Evolutionary conservation across 2,888 invertebrate species (phyloP), one percentile per base, ranked within the genome.

Genomic region (Drosophila meridiana): DNA sequence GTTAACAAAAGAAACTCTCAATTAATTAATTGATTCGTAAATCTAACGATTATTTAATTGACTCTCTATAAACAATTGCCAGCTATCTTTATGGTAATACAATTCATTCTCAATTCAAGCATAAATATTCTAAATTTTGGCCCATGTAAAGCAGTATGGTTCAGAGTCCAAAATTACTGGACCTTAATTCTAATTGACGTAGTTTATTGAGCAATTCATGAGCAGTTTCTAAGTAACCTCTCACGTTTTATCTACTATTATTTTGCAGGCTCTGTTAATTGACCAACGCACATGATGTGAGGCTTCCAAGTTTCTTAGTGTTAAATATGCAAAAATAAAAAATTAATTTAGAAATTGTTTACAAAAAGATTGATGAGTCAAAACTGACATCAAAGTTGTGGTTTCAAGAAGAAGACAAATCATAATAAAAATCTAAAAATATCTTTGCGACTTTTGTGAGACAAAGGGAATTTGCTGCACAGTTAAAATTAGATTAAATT

Each of bases 191-290:
- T 64, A 83, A 86, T 83, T 73, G 87, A 83, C 83, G 83, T 80
- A 68, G 70, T 77, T 87, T 87, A 81, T 83, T 72, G 70, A 64
- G 60, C 74, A 77, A 81, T 67, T 87, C 67, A 56, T 72, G 67
- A 59, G 43, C 56, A 74, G 66, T 47, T 68, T 73, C 65, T 87
- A 81, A 89, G 28, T 50, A 42, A 58, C 2, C 28, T 3, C 48
- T 67, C 77, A 80, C 81, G 77, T 80, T 71, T 71, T 67, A 40
- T 55, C 42, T 56, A 53, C 65, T 68, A 65, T 58, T 64, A 70
- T 62, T 63, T 63, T 43, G 42, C 68, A 58, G 50, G 60, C 58
- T 66, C 65, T 80, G 65, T 63, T 76, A 69, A 76, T 66, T 65
- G 53, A 62, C 11, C 3, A 4, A 45, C 42, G 60, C 57, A 61